These are phyloP conservation scores for Acanthaster planci DNA, from an alignment of 35 echinoderm and acorn worm species.

Conservation along the genomic window DNA sequence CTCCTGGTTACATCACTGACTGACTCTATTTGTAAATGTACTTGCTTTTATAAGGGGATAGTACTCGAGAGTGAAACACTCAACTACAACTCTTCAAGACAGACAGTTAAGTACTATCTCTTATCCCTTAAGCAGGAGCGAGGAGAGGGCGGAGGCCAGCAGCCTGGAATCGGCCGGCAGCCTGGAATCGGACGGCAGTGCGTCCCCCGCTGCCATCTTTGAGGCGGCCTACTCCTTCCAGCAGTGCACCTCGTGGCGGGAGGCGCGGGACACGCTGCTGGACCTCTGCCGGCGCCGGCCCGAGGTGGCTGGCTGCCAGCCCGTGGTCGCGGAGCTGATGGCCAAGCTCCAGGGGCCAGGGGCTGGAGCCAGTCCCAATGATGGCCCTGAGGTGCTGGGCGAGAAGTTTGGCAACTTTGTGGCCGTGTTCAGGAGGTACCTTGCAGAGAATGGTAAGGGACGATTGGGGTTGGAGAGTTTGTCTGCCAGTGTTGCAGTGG, in stretches of 20 bases:
- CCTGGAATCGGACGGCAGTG: not conserved
- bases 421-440: not conserved
- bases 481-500: too few relatives aligned
- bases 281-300: not conserved
- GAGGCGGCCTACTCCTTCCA: not conserved
- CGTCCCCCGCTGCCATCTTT: not conserved
- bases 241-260: not conserved
- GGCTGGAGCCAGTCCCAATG: not conserved
- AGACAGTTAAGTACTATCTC: too few relatives aligned
- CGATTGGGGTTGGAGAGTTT: not conserved
- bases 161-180: not conserved
- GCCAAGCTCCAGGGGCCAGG: not conserved
- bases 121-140: too few relatives aligned
- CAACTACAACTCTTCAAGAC: too few relatives aligned
- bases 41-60: too few relatives aligned
- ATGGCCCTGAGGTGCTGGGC: not conserved
- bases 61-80: too few relatives aligned
- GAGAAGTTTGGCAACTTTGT: constrained; percentile 5
- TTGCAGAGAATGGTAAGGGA: not conserved
- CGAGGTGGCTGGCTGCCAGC: not conserved
- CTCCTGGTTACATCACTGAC: too few relatives aligned
- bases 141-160: not conserved
- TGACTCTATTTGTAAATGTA: too few relatives aligned
- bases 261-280: not conserved
- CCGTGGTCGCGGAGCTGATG: not conserved